These are phyloP conservation scores for Miltochrista miniata DNA, from an alignment of 2,888 invertebrate genomes.

Conservation along the genomic window DNA sequence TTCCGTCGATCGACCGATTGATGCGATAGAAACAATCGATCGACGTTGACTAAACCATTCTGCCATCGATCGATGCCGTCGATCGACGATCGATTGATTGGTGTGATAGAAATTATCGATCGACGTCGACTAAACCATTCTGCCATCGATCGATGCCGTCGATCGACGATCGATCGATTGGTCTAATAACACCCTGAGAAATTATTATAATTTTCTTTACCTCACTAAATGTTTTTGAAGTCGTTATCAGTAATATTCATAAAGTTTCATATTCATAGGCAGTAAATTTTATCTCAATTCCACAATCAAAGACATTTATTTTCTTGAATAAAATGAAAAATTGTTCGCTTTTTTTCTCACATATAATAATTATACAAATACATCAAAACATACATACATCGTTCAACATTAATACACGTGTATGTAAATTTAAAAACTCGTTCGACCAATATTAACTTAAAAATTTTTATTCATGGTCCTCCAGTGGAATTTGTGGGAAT, in stretches of 20 bases:
- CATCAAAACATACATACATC: constrained; percentile 60
- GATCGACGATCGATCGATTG: too few species aligned
- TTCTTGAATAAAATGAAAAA: constrained; percentile 12
- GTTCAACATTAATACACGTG: constrained; percentile 50
- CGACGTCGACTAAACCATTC: too few species aligned
- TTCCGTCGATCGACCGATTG: too few species aligned
- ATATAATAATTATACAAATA: constrained; percentile 67
- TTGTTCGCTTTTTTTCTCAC: constrained; percentile 43
- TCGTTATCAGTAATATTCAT: background rate
- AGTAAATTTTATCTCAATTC: too few species aligned
- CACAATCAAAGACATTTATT: constrained; percentile 9
- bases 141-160: too few species aligned
- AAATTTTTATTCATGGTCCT: background rate
- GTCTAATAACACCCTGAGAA: too few species aligned
- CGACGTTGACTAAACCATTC: too few species aligned
- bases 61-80: too few species aligned
- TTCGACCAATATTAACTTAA: constrained; percentile 25
- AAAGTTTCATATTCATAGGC: too few species aligned
- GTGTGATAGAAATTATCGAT: too few species aligned
- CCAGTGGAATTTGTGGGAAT: background rate
- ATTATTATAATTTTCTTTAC: background rate
- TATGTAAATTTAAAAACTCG: constrained; percentile 38
- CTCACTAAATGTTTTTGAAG: background rate
- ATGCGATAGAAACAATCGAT: too few species aligned
- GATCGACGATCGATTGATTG: too few species aligned